A percentile compares a stretch with the other conserved stretches of the same genome.
phyloP scores from a whole-genome alignment of 2,797 vertebrate species.

The Muscicapa comitata region DNA sequence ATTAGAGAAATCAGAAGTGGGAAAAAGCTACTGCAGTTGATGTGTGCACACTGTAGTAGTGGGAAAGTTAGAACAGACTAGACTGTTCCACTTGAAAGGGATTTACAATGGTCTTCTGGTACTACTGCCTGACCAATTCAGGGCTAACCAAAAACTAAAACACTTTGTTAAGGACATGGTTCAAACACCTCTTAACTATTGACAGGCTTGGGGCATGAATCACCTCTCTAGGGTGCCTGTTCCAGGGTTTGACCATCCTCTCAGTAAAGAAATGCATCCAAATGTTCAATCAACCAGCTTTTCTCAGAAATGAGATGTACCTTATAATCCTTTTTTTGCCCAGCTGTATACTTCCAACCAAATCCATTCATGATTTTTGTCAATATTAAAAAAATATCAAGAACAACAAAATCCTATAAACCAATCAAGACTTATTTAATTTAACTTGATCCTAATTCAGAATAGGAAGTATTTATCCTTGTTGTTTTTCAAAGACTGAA shows the following conservation, averaged over 20 bases:
- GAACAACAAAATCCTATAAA: neutral
- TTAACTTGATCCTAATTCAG: neutral
- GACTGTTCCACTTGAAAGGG: neutral
- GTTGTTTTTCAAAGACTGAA: neutral
- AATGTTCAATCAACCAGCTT: neutral
- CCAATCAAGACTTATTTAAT: neutral
- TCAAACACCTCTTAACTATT: neutral
- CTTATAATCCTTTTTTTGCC: neutral
- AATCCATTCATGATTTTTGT: neutral
- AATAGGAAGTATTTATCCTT: conserved; percentile 7
- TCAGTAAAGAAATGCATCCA: neutral
- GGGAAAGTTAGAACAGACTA: neutral
- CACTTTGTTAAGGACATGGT: neutral
- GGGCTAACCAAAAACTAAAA: neutral
- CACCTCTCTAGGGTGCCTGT: neutral
- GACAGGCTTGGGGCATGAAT: neutral
- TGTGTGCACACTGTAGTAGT: neutral
- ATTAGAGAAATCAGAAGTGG: neutral
- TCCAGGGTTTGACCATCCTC: neutral
- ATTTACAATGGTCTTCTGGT: neutral
- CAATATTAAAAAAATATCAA: neutral
- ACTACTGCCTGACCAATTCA: neutral
- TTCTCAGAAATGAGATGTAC: neutral
- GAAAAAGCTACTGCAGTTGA: neutral
- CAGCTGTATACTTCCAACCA: neutral